These are phyloP conservation scores for Cryptoblepharus egeriae DNA, from an alignment of 2,797 vertebrate genomes.

Conservation along the genomic window DNA sequence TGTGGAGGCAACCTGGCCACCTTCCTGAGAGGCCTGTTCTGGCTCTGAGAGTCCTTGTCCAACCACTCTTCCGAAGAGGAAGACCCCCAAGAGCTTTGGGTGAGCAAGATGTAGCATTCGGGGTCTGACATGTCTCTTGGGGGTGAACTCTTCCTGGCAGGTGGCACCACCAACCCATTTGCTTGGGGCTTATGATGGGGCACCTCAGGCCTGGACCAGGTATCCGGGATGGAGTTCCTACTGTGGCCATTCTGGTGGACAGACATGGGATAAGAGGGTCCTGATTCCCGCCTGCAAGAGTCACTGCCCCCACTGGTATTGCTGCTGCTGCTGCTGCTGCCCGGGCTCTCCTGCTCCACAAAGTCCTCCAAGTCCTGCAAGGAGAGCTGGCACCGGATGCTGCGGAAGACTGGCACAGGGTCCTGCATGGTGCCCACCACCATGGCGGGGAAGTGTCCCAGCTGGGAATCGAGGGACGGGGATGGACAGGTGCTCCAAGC, in stretches of 20 bases:
- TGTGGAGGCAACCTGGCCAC: constrained; percentile 45
- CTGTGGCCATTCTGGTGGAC: not conserved
- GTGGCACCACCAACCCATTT: not conserved
- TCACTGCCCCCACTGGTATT: constrained; percentile 54
- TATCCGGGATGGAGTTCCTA: not conserved
- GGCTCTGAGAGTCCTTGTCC: constrained; percentile 43
- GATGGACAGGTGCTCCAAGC: rapidly evolving
- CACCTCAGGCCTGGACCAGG: not conserved
- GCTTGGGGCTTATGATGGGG: not conserved
- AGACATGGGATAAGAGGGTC: not conserved
- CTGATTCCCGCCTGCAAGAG: constrained; percentile 11
- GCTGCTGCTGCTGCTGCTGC: constrained; percentile 70
- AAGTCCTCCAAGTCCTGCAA: constrained; percentile 67
- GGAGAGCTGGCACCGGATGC: constrained; percentile 77
- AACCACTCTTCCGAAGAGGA: constrained; percentile 60
- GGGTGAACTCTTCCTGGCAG: rapidly evolving
- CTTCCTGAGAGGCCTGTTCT: constrained; percentile 44
- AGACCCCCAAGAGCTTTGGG: not conserved
- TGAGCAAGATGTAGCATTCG: not conserved
- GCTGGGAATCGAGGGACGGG: not conserved
- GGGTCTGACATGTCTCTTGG: not conserved
- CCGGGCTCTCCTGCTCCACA: constrained; percentile 70
- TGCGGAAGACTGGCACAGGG: constrained; percentile 58
- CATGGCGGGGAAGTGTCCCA: rapidly evolving
- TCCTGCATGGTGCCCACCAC: rapidly evolving